A percentile compares a stretch with the other conserved stretches of the same genome.
These are phyloP conservation scores for Drosophila setifemur DNA, from an alignment of 1,140 invertebrate genomes.

Conservation along the genomic window DNA sequence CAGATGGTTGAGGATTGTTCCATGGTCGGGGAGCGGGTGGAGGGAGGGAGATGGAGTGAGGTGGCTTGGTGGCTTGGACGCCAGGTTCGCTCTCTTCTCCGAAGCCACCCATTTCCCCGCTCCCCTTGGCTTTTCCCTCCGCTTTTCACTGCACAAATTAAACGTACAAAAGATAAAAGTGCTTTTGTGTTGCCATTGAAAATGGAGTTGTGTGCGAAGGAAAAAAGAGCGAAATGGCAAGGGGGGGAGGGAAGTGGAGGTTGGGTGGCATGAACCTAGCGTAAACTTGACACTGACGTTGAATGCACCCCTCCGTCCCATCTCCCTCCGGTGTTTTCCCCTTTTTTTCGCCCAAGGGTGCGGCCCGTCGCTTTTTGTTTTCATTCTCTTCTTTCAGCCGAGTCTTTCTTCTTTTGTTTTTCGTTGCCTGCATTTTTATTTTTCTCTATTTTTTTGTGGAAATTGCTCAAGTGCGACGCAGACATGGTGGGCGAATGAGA, in stretches of 20 bases:
- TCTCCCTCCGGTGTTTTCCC: not conserved
- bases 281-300: constrained; percentile 80
- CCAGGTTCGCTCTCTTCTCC: constrained; percentile 43
- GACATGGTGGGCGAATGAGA: constrained; percentile 30
- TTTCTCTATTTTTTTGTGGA: constrained; percentile 54
- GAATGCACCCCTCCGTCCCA: constrained; percentile 8
- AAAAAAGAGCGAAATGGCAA: not conserved
- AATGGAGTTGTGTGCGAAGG: constrained; percentile 62
- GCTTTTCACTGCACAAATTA: constrained; percentile 61
- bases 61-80: constrained; percentile 13
- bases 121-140: constrained; percentile 8
- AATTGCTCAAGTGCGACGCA: constrained; percentile 76
- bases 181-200: constrained; percentile 80
- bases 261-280: constrained; percentile 37
- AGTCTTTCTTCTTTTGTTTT: constrained; percentile 17
- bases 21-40: not conserved
- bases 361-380: constrained; percentile 40
- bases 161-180: constrained; percentile 72
- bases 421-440: constrained; percentile 7
- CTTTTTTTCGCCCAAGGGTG: constrained; percentile 28
- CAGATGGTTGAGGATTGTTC: constrained; percentile 31
- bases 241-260: not conserved
- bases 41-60: not conserved
- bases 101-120: not conserved
- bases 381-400: constrained; percentile 29